Evolutionary conservation across 2,797 vertebrate genomes (phyloP), one percentile per base, ranked within the genome.

Genomic region (Epinephelus coioides): DNA sequence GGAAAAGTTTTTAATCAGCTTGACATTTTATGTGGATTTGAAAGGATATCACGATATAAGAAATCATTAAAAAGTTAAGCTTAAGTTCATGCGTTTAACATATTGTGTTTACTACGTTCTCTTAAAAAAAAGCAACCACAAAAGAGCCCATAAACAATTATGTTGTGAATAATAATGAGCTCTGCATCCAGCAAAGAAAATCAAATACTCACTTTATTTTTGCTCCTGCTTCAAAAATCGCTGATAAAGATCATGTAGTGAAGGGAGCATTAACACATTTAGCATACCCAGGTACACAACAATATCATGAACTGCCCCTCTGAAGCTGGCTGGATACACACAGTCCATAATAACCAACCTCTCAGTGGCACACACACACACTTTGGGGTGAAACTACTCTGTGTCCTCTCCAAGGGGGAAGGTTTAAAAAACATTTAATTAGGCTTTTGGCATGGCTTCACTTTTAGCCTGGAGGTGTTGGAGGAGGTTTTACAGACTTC

Each of bases 341-440:
- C 50, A 61, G 79, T 82, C 80, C 69, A 67, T 68, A 76, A 65
- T 69, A 84, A 85, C 72, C 65, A 77, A 83, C 72, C 84, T 84
- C 76, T 77, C 66, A 18, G 73, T 71, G 62, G 66, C 89, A 71
- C 64, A 62, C 46, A 59, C 46, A 54, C 73, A 8, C 79, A 84
- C 85, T 77, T 86, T 79, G 76, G 85, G 89, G 69, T 82, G 82
- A 91, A 86, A 79, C 83, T 69, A 81, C 83, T 86, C 76, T 78
- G 68, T 78, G 84, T 91, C 85, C 85, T 90, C 93, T 93, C 92
- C 83, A 88, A 91, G 85, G 92, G 88, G 89, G 90, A 90, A 92
- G 88, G 90, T 92, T 94, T 92, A 91, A 94, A 92, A 93, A 93
- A 93, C 93, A 94, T 92, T 95, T 93, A 94, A 93, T 94, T 93